phyloP scores from a whole-genome alignment of 2,113 vertebrate species.

The Pelobates fuscus region DNA sequence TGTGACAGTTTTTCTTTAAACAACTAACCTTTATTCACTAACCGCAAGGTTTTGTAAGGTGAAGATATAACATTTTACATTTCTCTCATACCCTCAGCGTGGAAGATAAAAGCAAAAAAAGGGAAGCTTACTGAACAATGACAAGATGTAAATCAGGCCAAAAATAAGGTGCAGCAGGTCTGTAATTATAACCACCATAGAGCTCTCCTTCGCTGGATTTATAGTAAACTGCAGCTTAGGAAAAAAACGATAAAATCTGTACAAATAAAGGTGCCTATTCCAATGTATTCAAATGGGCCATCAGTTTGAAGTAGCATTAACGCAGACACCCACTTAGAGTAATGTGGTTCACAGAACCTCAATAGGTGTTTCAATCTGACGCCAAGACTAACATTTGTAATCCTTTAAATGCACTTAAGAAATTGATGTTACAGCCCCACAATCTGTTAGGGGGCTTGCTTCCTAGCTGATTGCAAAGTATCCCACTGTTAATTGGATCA shows the following conservation, averaged over 20 bases:
- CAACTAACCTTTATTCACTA: too few species aligned
- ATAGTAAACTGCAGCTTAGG: slow-evolving; percentile 47
- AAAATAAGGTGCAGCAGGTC: slow-evolving; percentile 51
- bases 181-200: slow-evolving; percentile 67
- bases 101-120: not conserved
- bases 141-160: slow-evolving; percentile 59
- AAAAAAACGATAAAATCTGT: slow-evolving; percentile 19
- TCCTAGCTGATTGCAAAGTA: slow-evolving; percentile 84
- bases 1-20: too few species aligned
- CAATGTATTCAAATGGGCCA: slow-evolving; percentile 59
- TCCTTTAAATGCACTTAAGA: slow-evolving; percentile 99
- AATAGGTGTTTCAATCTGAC: slow-evolving; percentile 79
- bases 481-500: slow-evolving; percentile 97
- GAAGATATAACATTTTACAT: slow-evolving; percentile 14
- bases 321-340: slow-evolving; percentile 85
- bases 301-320: slow-evolving; percentile 72
- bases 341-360: slow-evolving; percentile 82
- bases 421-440: slow-evolving; percentile 94
- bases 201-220: slow-evolving; percentile 60
- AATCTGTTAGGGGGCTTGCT: slow-evolving; percentile 87
- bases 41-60: not conserved
- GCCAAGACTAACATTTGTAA: slow-evolving; percentile 89
- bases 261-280: slow-evolving; percentile 64
- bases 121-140: slow-evolving; percentile 56
- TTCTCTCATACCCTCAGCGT: not conserved